Percentiles rank a stretch among this genome's conserved stretches.
phyloP scores from a whole-genome alignment of 1,140 invertebrate species.

The Calliphora vicina region DNA sequence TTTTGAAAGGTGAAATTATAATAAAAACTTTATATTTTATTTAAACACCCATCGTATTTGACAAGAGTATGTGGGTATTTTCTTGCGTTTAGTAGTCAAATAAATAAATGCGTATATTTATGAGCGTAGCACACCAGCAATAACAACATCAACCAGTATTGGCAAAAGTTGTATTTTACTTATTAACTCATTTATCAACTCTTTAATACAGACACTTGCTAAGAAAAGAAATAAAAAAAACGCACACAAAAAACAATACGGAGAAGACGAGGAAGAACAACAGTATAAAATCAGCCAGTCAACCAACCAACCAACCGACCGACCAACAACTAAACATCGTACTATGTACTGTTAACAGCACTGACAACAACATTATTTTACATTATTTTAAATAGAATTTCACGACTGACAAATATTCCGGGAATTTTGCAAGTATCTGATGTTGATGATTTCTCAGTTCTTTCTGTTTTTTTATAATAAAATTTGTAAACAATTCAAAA shows the following conservation, averaged over 20 bases:
- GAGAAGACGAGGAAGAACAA: not conserved
- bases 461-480: conserved; percentile 11
- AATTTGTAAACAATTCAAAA: not conserved
- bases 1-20: too few relatives aligned
- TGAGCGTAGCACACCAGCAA: too few relatives aligned
- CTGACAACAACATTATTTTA: conserved; percentile 13
- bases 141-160: too few relatives aligned
- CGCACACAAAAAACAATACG: not conserved
- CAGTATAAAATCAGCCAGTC: not conserved
- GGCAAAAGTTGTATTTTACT: too few relatives aligned
- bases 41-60: too few relatives aligned
- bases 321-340: conserved; percentile 10
- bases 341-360: not conserved
- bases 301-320: not conserved
- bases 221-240: not conserved
- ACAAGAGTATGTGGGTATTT: too few relatives aligned
- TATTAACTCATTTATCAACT: too few relatives aligned
- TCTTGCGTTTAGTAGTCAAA: too few relatives aligned
- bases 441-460: conserved; percentile 17
- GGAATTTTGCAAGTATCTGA: conserved; percentile 11
- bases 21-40: too few relatives aligned
- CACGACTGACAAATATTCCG: conserved; percentile 23
- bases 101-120: too few relatives aligned
- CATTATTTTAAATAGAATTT: conserved; percentile 17
- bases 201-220: not conserved